Evolutionary conservation across 2,113 vertebrate genomes (phyloP).

Genomic region (Ursus arctos): DNA sequence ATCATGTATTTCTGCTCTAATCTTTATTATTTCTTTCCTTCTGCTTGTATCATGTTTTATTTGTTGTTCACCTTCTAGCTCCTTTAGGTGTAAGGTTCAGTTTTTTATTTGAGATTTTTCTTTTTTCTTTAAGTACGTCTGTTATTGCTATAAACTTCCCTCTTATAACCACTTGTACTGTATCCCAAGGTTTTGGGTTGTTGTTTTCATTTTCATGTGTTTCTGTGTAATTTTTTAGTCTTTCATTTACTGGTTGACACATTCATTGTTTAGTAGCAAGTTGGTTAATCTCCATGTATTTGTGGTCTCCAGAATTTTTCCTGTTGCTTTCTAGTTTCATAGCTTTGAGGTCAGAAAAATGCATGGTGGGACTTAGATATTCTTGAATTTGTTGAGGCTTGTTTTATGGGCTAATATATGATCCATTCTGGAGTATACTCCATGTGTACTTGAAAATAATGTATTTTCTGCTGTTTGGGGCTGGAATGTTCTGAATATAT

Average conservation of each 20-base stretch:
- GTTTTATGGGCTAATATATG: too few species aligned
- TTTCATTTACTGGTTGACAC: neutral
- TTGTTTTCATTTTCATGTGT: neutral
- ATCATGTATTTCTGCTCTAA: neutral
- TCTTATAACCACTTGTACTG: neutral
- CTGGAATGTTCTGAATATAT: neutral
- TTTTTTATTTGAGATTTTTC: neutral
- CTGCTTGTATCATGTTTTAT: neutral
- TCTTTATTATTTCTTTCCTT: neutral
- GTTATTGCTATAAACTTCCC: neutral
- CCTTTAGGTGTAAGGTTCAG: neutral
- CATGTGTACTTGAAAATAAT: too few species aligned
- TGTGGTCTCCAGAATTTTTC: neutral
- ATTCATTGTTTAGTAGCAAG: neutral
- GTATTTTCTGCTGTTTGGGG: neutral
- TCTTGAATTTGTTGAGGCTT: neutral
- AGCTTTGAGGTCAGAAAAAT: neutral
- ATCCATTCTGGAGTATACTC: too few species aligned
- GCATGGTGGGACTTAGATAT: neutral
- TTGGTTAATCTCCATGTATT: neutral
- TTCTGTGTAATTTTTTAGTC: neutral
- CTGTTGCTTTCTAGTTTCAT: neutral
- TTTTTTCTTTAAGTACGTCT: neutral
- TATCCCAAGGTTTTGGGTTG: neutral
- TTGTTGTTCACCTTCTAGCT: neutral